Base-by-base conservation (phyloP, 2,797 vertebrate genomes). In the Pempheris klunzingeri region DNA sequence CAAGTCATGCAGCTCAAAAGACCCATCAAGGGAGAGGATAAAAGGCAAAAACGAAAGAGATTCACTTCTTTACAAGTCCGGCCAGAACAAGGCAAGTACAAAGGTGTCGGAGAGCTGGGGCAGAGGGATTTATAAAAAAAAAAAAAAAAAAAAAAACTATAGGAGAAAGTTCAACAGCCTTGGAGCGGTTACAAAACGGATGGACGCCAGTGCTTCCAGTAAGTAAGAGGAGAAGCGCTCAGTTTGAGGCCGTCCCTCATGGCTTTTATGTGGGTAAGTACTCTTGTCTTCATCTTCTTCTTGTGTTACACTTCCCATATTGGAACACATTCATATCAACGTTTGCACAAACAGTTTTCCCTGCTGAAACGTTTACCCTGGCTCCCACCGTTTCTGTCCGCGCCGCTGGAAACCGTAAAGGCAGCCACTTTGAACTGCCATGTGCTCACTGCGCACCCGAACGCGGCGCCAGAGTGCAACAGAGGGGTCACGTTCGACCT, bases 1-100 rank as follows among this genome's bases (percentile, higher is more conserved):
- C 92, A 94, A 95, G 94, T 94, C 90, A 92, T 92, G 78, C 81
- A 34, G 73, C 75, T 63, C 54, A 34, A 69, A 79, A 43, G 73
- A 58, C 15, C 62, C 73, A 44, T 87, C 85, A 57, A 81, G 83
- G 76, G 72, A 88, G 84, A 83, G 87, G 83, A 93, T 93, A 93
- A 92, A 94, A 90, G 85, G 88, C 72, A 61, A 88, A 88, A 83
- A 61, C 39, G 65, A 75, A 74, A 67, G 78, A 79, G 69, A 64
- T 81, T 71, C 3, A 3, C 38, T 62, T 89, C 84, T 85, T 91
- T 78, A 55, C 71, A 74, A 88, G 74, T 71, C 59, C 10, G 32
- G 73, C 58, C 80, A 78, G 79, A 78, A 78, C 61, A 71, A 80
- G 88, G 53, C 52, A 12, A 76, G 80, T 46, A 74, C 68, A 80